A percentile compares a stretch with the other conserved stretches of the same genome.
Evolutionary conservation across 53 echinoderm and acorn worm species (phyloP).

Genomic region (Temnopleurus reevesii): DNA sequence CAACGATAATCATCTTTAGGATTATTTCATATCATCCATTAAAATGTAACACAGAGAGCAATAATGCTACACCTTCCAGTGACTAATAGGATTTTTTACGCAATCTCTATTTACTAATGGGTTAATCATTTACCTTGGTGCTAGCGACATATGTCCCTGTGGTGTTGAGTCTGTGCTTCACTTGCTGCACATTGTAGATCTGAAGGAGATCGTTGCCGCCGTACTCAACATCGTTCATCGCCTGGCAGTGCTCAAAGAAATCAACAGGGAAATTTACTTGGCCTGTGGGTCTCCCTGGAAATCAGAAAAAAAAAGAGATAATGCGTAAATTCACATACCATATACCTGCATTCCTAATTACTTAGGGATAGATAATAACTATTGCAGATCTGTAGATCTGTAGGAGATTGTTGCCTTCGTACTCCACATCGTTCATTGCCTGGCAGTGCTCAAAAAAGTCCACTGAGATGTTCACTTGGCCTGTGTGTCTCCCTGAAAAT

Average conservation of each 20-base stretch:
- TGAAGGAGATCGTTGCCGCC: slow-evolving; percentile 94
- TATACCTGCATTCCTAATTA: too few species aligned
- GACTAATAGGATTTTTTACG: too few species aligned
- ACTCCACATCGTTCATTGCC: slow-evolving; percentile 95
- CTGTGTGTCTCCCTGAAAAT: slow-evolving; percentile 78
- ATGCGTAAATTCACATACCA: too few species aligned
- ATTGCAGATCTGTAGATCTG: slow-evolving; percentile 99
- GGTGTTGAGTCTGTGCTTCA: slow-evolving; percentile 96
- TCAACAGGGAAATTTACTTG: slow-evolving; percentile 95
- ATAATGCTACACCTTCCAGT: too few species aligned
- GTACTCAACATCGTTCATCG: slow-evolving; percentile 94
- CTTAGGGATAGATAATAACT: too few species aligned
- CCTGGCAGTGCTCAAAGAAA: slow-evolving; percentile 96
- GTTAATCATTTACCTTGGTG: slow-evolving; percentile 83
- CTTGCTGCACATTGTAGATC: slow-evolving; percentile 94
- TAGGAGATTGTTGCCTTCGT: slow-evolving; percentile 88
- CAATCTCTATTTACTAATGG: too few species aligned
- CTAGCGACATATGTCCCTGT: slow-evolving; percentile 97
- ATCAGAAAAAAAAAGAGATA: neutral
- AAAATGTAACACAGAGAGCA: too few species aligned
- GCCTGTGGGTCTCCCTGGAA: slow-evolving; percentile 83
- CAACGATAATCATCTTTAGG: too few species aligned
- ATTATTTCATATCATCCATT: too few species aligned
- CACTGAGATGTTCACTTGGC: slow-evolving; percentile 91
- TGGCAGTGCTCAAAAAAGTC: slow-evolving; percentile 98